phyloP scores from a whole-genome alignment of 2,888 invertebrate genomes.

The Pyrocoelia pectoralis region DNA sequence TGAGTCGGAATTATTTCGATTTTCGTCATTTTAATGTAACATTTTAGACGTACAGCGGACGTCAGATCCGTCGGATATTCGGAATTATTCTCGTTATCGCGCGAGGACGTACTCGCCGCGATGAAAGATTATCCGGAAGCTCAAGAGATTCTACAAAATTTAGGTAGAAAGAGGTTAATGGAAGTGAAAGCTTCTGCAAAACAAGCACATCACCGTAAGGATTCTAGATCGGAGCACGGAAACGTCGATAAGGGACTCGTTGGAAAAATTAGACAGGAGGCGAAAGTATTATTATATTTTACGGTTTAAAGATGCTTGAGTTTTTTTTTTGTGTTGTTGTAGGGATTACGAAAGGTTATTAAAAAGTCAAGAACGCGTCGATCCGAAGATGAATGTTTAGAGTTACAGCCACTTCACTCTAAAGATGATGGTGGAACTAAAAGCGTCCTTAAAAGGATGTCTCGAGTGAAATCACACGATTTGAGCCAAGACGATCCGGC shows the following conservation, averaged over 20 bases:
- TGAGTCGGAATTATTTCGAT: conserved; percentile 59
- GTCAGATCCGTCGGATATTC: conserved; percentile 96
- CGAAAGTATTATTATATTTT: conserved; percentile 69
- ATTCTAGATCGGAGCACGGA: conserved; percentile 36
- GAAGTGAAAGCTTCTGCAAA: conserved; percentile 70
- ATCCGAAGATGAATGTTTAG: conserved; percentile 64
- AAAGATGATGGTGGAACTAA: conserved; percentile 58
- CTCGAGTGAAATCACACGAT: conserved; percentile 77
- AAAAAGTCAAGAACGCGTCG: conserved; percentile 66
- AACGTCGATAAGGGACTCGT: conserved; percentile 72
- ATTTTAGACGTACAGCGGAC: conserved; percentile 88
- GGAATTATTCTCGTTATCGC: conserved; percentile 90
- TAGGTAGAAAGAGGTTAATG: conserved; percentile 86
- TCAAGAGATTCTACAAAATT: conserved; percentile 89
- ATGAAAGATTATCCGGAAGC: conserved; percentile 98
- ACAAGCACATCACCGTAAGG: conserved; percentile 48
- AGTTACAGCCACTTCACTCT: conserved; percentile 68
- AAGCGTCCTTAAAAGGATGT: conserved; percentile 75
- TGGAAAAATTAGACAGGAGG: conserved; percentile 84
- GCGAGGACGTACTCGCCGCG: conserved; percentile 92
- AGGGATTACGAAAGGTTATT: conserved; percentile 69
- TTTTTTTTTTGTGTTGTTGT: conserved; percentile 41
- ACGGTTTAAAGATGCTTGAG: background rate
- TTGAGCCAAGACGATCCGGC: conserved; percentile 62
- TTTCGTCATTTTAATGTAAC: conserved; percentile 11